Conservation (phyloP, 2,797 vertebrate genomes). For the Acanthurus leucopareius region DNA sequence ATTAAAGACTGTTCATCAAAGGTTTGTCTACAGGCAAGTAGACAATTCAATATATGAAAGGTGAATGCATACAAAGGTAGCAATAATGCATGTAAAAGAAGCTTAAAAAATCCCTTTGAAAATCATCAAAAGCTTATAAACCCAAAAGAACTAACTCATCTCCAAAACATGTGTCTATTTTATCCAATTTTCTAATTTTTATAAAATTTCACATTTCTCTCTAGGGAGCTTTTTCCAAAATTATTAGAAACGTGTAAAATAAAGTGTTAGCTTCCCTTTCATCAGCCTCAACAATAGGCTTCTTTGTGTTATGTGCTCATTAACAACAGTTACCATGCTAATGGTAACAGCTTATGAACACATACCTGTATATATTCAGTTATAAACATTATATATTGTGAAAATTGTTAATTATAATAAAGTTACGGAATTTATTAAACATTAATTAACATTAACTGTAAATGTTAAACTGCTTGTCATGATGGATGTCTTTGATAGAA, state of each 20-base stretch:
- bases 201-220: not conserved
- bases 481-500: too few relatives aligned
- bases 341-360: too few relatives aligned
- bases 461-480: too few relatives aligned
- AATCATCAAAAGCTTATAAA: not conserved
- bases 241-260: not conserved
- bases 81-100: not conserved
- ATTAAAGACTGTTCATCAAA: not conserved
- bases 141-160: too few relatives aligned
- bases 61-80: not conserved
- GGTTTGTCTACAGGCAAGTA: not conserved
- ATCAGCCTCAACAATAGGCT: not conserved
- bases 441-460: too few relatives aligned
- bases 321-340: not conserved
- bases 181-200: too few relatives aligned
- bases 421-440: too few relatives aligned
- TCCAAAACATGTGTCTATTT: too few relatives aligned
- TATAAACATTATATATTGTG: too few relatives aligned
- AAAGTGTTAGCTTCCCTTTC: not conserved
- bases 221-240: not conserved
- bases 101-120: too few relatives aligned
- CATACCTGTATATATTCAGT: not conserved
- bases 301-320: not conserved
- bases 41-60: not conserved
- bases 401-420: too few relatives aligned